phyloP scores from a whole-genome alignment of 2,888 invertebrate species.

The Scelioninae gen. 1 region DNA sequence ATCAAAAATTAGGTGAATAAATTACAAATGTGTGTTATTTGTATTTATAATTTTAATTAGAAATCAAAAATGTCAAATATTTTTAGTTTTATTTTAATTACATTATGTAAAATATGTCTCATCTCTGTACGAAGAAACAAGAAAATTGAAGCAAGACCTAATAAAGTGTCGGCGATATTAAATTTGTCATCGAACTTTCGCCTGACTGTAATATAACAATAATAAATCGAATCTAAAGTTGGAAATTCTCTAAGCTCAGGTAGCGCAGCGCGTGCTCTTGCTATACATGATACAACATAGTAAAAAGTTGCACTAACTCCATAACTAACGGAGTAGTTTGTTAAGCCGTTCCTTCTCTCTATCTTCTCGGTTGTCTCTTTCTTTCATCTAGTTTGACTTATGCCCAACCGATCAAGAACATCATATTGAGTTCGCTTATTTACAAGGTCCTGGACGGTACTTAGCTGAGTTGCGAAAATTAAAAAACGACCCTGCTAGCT shows the following conservation, averaged over 20 bases:
- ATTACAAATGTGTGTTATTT: too few relatives aligned
- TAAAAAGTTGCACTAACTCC: constrained; percentile 55
- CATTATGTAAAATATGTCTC: not conserved
- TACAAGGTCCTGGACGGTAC: constrained; percentile 42
- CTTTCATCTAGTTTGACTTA: constrained; percentile 55
- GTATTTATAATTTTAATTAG: too few relatives aligned
- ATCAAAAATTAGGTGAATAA: too few relatives aligned
- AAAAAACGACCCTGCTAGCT: constrained; percentile 5
- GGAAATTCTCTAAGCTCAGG: constrained; percentile 44
- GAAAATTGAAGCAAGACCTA: constrained; percentile 30
- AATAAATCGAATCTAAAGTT: constrained; percentile 53
- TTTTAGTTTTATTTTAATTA: too few relatives aligned
- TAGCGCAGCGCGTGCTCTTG: constrained; percentile 20
- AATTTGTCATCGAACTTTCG: constrained; percentile 46
- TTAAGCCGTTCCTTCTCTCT: constrained; percentile 31
- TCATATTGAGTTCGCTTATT: constrained; percentile 59
- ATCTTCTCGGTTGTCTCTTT: constrained; percentile 11
- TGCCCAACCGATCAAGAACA: constrained; percentile 54
- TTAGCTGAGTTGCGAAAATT: constrained; percentile 26
- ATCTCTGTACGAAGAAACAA: not conserved
- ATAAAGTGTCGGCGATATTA: constrained; percentile 39
- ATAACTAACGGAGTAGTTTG: constrained; percentile 51
- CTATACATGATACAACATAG: constrained; percentile 38
- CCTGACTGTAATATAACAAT: constrained; percentile 46
- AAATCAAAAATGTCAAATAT: too few relatives aligned